Conservation (phyloP, 2,888 invertebrate species). For the Dichetophora obliterata region DNA sequence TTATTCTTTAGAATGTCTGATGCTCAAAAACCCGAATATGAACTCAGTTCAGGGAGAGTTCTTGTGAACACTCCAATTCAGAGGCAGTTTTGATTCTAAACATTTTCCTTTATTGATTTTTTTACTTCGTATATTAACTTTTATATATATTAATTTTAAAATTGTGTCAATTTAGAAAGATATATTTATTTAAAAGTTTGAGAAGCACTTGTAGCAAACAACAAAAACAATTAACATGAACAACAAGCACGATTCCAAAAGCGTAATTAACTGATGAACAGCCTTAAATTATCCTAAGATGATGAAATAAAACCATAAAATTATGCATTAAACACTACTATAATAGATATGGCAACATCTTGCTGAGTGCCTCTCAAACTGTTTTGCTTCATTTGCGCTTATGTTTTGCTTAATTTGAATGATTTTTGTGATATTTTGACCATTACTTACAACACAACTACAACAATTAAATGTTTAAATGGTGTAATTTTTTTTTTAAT, state of each 20-base stretch:
- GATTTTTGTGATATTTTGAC: constrained; percentile 10
- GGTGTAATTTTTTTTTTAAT: constrained; percentile 30
- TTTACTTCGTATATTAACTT: neutral
- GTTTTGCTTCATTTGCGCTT: constrained; percentile 7
- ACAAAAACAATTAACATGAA: constrained; percentile 16
- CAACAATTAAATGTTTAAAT: constrained; percentile 23
- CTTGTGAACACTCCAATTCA: too few species aligned
- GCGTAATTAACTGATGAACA: neutral
- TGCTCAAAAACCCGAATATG: too few species aligned
- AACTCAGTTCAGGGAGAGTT: too few species aligned
- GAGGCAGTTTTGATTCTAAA: too few species aligned
- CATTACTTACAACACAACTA: constrained; percentile 28
- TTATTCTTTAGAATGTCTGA: too few species aligned
- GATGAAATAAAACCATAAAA: constrained; percentile 5
- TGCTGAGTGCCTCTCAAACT: constrained; percentile 1
- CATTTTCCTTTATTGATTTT: neutral
- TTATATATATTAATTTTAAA: neutral
- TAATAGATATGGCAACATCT: neutral
- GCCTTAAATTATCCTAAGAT: neutral
- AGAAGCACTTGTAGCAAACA: constrained; percentile 11
- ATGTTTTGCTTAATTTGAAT: constrained; percentile 39
- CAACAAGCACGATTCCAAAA: constrained; percentile 7
- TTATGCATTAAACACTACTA: neutral
- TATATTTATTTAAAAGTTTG: neutral
- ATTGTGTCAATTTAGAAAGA: neutral